Conservation (phyloP, 2,113 vertebrate species). For the Oenanthe melanoleuca region DNA sequence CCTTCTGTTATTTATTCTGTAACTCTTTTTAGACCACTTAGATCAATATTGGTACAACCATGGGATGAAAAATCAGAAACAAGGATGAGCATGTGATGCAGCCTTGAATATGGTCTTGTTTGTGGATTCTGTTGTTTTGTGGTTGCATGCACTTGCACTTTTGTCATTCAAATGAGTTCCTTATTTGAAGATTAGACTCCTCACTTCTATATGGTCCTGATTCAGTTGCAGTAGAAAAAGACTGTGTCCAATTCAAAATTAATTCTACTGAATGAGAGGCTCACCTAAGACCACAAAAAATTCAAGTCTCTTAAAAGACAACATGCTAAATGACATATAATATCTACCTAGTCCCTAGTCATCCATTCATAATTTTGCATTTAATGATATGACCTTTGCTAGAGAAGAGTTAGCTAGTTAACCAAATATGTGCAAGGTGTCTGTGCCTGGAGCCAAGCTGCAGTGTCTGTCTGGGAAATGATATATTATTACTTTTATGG, state of each 20-base stretch:
- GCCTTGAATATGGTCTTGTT: background rate
- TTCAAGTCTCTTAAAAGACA: background rate
- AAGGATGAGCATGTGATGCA: background rate
- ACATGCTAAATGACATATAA: background rate
- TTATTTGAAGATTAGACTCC: background rate
- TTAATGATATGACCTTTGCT: background rate
- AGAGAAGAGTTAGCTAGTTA: background rate
- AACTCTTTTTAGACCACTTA: background rate
- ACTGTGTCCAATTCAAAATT: background rate
- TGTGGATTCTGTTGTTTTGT: background rate
- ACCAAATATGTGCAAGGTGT: background rate
- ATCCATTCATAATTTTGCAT: background rate
- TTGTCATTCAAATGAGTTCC: background rate
- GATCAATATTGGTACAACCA: background rate
- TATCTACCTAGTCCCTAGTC: background rate
- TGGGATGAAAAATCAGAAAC: background rate
- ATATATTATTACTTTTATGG: background rate
- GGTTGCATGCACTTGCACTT: background rate
- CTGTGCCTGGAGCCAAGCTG: background rate
- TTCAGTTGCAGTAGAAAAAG: background rate
- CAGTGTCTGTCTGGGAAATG: background rate
- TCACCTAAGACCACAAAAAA: background rate
- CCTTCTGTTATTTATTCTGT: background rate
- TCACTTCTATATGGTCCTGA: background rate
- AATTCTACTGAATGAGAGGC: background rate